Evolutionary conservation across 2,113 vertebrate genomes (phyloP).

Genomic region (Bubo scandiacus): DNA sequence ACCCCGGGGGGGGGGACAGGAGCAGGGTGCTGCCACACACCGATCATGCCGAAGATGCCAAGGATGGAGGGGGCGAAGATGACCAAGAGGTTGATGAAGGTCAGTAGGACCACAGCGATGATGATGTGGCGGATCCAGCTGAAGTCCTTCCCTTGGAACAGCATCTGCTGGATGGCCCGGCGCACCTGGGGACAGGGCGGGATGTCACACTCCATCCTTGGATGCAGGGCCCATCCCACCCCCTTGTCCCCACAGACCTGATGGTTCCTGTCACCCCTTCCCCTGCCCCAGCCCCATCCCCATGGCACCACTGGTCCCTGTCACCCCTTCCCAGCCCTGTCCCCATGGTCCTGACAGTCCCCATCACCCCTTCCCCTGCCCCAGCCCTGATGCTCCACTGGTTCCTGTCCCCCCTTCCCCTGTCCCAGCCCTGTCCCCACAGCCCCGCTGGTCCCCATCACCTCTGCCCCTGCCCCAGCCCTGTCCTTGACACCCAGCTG

Average conservation of each 20-base stretch:
- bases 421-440: neutral
- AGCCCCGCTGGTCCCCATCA: neutral
- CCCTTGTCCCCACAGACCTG: neutral
- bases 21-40: conserved; percentile 62
- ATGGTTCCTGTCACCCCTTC: neutral
- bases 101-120: conserved; percentile 86
- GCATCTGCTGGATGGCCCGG: conserved; percentile 93
- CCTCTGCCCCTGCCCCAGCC: too few species aligned
- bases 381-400: neutral
- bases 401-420: neutral
- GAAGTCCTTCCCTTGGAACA: conserved; percentile 90
- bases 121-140: conserved; percentile 87
- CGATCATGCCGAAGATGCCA: conserved; percentile 95
- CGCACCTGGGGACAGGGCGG: conserved; percentile 80
- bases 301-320: neutral
- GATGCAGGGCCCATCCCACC: neutral
- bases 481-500: neutral
- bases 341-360: neutral
- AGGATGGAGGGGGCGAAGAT: conserved; percentile 97
- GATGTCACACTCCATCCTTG: neutral
- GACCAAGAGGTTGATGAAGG: conserved; percentile 91
- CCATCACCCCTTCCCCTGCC: neutral
- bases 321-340: neutral
- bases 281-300: neutral
- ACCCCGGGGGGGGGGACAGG: neutral